Base-by-base conservation (phyloP, 2,888 invertebrate species). In the Eulithis prunata region DNA sequence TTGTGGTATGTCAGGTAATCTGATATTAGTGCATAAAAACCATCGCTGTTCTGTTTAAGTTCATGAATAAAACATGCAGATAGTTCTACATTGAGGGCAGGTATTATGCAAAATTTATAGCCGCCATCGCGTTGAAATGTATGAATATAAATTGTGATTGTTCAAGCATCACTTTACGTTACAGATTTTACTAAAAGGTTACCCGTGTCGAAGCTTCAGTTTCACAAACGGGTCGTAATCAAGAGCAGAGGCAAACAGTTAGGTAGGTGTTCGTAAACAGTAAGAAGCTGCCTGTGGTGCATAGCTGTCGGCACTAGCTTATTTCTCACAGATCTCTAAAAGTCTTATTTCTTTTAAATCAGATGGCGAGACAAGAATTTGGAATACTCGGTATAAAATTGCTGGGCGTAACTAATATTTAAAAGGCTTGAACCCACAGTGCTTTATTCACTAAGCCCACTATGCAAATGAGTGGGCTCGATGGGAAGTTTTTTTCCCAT, bases 61-160 rank as follows among this genome's bases (percentile, higher is more conserved):
- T 59, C 52, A 62, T 66, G 58, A 49, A 59, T 62, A 63, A 66
- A 56, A 52, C 46, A 66, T 59, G 46, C 54, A 58, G 57, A 66
- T 62, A 57, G 62, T 43, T 51, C 56, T 62, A 41, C 51, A 66
- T 63, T 51, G 54, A 62, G 66, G 62, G 54, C 62, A 58, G 47
- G 66, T 53, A 51, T 63, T 65, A 57, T 65, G 59, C 66, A 62
- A 59, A 59, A 66, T 54, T 58, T 43, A 49, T 62, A 46, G 53
- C 59, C 58, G 62, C 45, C 58, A 62, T 49, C 58, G 38, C 45
- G 54, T 58, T 14, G 53, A 57, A 62, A 56, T 47, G 53, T 41
- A 58, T 66, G 57, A 53, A 61, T 62, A 52, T 57, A 41, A 65
- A 65, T 46, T 65, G 56, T 52, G 52, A 52, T 46, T 60, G 51